These are phyloP conservation scores for Chlorodrepanis virens DNA, from an alignment of 2,113 vertebrate species.

Conservation along the genomic window DNA sequence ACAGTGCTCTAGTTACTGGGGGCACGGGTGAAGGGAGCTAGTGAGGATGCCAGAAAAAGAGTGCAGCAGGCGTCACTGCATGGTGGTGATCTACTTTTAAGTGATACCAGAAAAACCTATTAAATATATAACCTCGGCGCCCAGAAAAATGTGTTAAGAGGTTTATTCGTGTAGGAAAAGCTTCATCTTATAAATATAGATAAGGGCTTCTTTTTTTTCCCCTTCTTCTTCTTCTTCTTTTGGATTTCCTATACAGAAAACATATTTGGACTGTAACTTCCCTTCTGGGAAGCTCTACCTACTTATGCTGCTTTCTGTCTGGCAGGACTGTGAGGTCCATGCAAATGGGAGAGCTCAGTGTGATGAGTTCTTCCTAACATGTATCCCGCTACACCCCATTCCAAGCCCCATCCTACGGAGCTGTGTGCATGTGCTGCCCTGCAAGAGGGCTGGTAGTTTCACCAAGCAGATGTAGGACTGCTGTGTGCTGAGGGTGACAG, in stretches of 20 bases:
- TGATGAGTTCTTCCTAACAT: neutral
- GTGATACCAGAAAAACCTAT: slow-evolving; percentile 66
- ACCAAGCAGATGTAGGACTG: neutral
- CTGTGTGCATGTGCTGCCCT: neutral
- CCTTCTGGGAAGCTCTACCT: slow-evolving; percentile 38
- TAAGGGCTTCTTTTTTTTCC: slow-evolving; percentile 27
- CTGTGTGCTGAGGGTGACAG: neutral
- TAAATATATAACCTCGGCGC: slow-evolving; percentile 61
- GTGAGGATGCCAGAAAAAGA: slow-evolving; percentile 60
- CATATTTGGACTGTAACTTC: neutral
- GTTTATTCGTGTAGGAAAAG: slow-evolving; percentile 61
- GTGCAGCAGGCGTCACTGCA: slow-evolving; percentile 53
- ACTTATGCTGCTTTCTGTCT: slow-evolving; percentile 24
- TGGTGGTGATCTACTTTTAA: slow-evolving; percentile 59
- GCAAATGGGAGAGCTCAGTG: neutral
- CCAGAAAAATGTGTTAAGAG: slow-evolving; percentile 65
- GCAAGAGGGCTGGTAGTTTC: neutral
- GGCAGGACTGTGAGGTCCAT: neutral
- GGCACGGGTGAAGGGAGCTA: slow-evolving; percentile 53
- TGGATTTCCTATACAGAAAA: slow-evolving; percentile 46
- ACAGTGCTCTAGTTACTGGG: slow-evolving; percentile 34
- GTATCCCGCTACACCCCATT: neutral
- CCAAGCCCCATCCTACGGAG: neutral
- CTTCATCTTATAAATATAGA: slow-evolving; percentile 68
- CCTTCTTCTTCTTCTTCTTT: neutral